These are phyloP conservation scores for Pelvicachromis taeniatus DNA, from an alignment of 2,113 vertebrate species.

Conservation along the genomic window DNA sequence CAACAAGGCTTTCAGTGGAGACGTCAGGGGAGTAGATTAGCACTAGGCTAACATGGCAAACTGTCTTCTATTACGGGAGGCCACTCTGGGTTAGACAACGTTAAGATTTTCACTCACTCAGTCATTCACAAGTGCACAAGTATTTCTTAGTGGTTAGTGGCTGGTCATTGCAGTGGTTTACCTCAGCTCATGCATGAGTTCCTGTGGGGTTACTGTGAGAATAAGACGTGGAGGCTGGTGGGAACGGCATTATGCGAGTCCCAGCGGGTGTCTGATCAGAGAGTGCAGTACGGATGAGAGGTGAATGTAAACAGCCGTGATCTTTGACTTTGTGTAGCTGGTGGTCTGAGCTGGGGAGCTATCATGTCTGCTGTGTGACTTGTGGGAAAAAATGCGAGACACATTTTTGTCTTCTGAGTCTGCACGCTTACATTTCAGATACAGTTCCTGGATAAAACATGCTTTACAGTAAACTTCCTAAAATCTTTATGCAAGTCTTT, in stretches of 20 bases:
- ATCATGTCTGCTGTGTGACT: constrained; percentile 1
- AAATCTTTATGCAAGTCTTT: not conserved
- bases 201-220: constrained; percentile 40
- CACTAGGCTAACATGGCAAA: constrained; percentile 50
- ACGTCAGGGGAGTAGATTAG: constrained; percentile 62
- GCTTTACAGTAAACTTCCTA: not conserved
- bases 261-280: constrained; percentile 38
- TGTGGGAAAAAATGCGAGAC: constrained; percentile 46
- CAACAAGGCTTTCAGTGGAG: constrained; percentile 39
- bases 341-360: constrained; percentile 43
- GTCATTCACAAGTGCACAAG: constrained; percentile 48
- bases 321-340: constrained; percentile 63
- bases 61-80: constrained; percentile 23
- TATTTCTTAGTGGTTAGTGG: constrained; percentile 39
- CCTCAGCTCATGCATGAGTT: constrained; percentile 58
- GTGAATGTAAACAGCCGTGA: constrained; percentile 68
- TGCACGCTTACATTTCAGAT: not conserved
- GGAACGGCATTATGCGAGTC: constrained; percentile 42
- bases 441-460: not conserved
- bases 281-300: constrained; percentile 45
- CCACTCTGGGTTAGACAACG: constrained; percentile 21
- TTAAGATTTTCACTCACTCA: constrained; percentile 59
- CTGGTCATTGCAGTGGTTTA: constrained; percentile 52
- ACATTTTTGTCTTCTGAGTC: not conserved
- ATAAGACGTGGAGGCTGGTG: constrained; percentile 33